Conservation (phyloP, 2,797 vertebrate genomes). For the Morelia viridis region DNA sequence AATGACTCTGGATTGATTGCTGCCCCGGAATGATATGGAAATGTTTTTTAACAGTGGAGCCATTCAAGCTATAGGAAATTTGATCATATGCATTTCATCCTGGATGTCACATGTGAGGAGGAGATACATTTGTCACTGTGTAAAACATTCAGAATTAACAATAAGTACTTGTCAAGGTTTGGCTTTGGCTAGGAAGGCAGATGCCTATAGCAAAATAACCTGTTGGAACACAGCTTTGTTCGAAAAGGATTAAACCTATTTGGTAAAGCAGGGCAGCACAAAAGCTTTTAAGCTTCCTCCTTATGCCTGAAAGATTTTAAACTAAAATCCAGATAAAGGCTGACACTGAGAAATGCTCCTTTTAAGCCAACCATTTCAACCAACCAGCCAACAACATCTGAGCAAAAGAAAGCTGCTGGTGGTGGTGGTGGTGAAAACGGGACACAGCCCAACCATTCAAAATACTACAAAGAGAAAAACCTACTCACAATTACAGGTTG, state of each 20-base stretch:
- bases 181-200: slow-evolving; percentile 68
- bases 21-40: slow-evolving; percentile 63
- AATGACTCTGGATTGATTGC: slow-evolving; percentile 63
- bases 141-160: slow-evolving; percentile 78
- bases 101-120: slow-evolving; percentile 72
- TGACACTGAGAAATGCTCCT: slow-evolving; percentile 38
- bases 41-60: slow-evolving; percentile 67
- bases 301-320: slow-evolving; percentile 66
- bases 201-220: slow-evolving; percentile 70
- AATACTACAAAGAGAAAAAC: not conserved
- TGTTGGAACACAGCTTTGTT: slow-evolving; percentile 71
- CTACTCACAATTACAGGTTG: slow-evolving; percentile 46
- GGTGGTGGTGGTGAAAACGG: too few species aligned
- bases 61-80: slow-evolving; percentile 68
- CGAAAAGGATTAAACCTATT: slow-evolving; percentile 68
- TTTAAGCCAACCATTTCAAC: slow-evolving; percentile 23
- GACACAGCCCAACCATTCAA: rapidly evolving
- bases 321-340: slow-evolving; percentile 34
- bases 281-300: slow-evolving; percentile 66
- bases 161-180: slow-evolving; percentile 73
- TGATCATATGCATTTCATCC: slow-evolving; percentile 79
- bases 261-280: slow-evolving; percentile 59
- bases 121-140: slow-evolving; percentile 80
- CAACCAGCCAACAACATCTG: rapidly evolving
- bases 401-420: rapidly evolving